Base-by-base conservation (phyloP, 2,113 vertebrate genomes). In the Podilymbus podiceps region DNA sequence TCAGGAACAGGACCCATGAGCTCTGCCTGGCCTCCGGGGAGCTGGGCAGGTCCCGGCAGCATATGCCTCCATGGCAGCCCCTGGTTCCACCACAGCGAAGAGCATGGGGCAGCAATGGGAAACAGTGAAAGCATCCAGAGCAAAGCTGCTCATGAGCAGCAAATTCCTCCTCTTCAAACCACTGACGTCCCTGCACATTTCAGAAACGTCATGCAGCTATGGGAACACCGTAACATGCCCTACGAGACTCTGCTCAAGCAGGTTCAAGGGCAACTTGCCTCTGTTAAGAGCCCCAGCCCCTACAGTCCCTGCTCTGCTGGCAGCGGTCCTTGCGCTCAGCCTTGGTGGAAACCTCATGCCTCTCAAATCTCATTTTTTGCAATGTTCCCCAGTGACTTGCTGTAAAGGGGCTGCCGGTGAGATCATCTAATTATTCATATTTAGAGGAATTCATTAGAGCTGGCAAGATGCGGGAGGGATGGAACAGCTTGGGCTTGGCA, bases 381-480 rank as follows among this genome's bases (percentile, higher is more conserved):
- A 68, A 11, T 0, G 0, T 35, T 80, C 76, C 67, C 42, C 4
- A 0, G 50, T 38, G 83, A 33, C 60, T 44, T 49, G 55, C 83
- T 77, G 52, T 62, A 66, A 85, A 84, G 55, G 76, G 46, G 42
- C 59, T 0, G 0, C 80, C 73, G 68, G 35, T 84, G 84, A 94
- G 31, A 89, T 91, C 55, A 89, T 53, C 68, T 94, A 69, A 93
- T 94, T 84, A 84, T 89, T 95, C 92, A 49, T 67, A 50, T 71
- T 83, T 84, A 87, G 73, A 91, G 64, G 64, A 93, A 81, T 89
- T 91, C 76, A 84, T 91, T 89, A 88, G 69, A 87, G 91, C 77
- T 74, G 77, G 89, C 17, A 6, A 80, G 76, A 49, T 4, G 19
- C 18, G 6, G 92, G 72, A 94, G 59, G 66, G 73, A 62, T 53